A percentile compares a stretch with the other conserved stretches of the same genome.
These are phyloP conservation scores for Labroides dimidiatus DNA, from an alignment of 2,797 vertebrate genomes.

Conservation along the genomic window DNA sequence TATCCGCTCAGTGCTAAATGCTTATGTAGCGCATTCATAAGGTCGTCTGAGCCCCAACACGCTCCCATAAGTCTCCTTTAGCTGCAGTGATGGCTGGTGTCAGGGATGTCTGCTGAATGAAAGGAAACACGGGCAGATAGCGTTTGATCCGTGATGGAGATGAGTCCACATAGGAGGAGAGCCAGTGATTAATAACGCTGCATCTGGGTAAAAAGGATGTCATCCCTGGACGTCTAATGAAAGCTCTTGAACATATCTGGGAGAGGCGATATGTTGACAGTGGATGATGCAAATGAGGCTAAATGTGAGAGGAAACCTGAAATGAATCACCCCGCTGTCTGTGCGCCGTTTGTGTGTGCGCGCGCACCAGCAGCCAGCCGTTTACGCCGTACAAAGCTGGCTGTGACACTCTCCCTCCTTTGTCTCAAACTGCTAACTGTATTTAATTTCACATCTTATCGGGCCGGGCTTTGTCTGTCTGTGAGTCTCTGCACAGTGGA, in stretches of 20 bases:
- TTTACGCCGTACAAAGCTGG: constrained; percentile 78
- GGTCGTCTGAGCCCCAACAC: constrained; percentile 76
- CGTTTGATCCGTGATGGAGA: constrained; percentile 86
- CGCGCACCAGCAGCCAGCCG: constrained; percentile 73
- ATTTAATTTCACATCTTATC: constrained; percentile 90
- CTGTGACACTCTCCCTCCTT: constrained; percentile 81
- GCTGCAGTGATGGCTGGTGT: constrained; percentile 82
- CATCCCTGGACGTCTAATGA: constrained; percentile 83
- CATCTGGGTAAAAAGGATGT: constrained; percentile 83
- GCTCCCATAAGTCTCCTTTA: constrained; percentile 85
- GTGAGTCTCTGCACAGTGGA: constrained; percentile 82
- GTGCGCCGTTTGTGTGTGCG: constrained; percentile 55
- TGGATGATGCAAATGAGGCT: constrained; percentile 87
- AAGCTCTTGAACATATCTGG: constrained; percentile 84
- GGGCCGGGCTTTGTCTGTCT: constrained; percentile 85
- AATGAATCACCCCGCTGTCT: constrained; percentile 84
- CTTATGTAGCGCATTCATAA: constrained; percentile 81
- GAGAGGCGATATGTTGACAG: constrained; percentile 84
- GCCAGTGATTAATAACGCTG: constrained; percentile 83
- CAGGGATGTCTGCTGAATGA: constrained; percentile 81
- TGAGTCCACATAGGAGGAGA: constrained; percentile 78
- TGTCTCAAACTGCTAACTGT: constrained; percentile 88
- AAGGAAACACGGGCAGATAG: constrained; percentile 84
- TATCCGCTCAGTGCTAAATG: constrained; percentile 76
- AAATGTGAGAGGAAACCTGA: constrained; percentile 83